phyloP scores from a whole-genome alignment of 2,888 invertebrate genomes.

The Helicoverpa assulta region DNA sequence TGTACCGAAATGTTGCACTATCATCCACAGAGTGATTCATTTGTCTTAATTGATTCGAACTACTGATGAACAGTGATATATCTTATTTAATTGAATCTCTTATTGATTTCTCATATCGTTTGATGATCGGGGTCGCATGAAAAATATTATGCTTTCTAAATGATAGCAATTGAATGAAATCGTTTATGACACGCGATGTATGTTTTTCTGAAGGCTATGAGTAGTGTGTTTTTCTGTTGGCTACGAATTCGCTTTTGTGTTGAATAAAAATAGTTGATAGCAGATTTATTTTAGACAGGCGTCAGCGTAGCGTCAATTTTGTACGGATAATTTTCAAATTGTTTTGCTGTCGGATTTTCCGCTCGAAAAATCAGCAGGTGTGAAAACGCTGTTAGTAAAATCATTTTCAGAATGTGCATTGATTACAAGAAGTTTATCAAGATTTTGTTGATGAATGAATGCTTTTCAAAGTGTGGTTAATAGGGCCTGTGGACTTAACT shows the following conservation, averaged over 20 bases:
- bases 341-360: no score
- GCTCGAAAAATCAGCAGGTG: no score
- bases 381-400: no score
- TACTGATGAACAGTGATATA: conserved; percentile 12
- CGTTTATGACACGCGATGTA: background rate
- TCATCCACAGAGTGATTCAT: conserved; percentile 15
- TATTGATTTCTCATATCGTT: conserved; percentile 23
- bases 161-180: background rate
- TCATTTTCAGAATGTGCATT: no score
- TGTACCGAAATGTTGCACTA: conserved; percentile 12
- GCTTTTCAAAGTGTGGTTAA: no score
- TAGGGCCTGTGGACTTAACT: no score
- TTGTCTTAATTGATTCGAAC: conserved; percentile 36
- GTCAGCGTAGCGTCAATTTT: background rate
- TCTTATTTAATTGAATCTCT: conserved; percentile 27
- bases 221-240: background rate
- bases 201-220: background rate
- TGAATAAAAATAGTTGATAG: background rate
- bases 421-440: no score
- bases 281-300: background rate
- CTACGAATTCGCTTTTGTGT: background rate
- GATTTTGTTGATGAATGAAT: no score
- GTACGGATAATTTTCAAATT: no score
- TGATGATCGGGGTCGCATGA: conserved; percentile 21
- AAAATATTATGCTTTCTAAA: conserved; percentile 3